These are phyloP conservation scores for Diplodus puntazzo DNA, from an alignment of 2,797 vertebrate species.

Conservation along the genomic window DNA sequence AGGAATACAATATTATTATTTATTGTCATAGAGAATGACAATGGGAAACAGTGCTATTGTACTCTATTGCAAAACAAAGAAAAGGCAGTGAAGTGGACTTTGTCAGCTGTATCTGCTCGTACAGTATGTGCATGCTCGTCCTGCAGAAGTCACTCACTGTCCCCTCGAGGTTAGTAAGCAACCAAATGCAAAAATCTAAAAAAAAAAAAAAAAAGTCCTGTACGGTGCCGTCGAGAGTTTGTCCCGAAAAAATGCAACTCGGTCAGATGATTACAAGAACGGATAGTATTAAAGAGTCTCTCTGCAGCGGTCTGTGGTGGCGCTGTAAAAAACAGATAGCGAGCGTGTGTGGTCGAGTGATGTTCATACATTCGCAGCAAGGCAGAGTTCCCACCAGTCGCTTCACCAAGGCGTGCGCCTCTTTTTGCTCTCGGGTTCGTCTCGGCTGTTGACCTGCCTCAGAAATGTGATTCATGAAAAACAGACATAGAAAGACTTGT, in stretches of 20 bases:
- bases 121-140: slow-evolving; percentile 79
- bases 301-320: slow-evolving; percentile 70
- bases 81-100: slow-evolving; percentile 84
- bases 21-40: slow-evolving; percentile 90
- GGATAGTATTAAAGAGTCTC: slow-evolving; percentile 62
- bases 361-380: slow-evolving; percentile 87
- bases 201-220: slow-evolving; percentile 37
- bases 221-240: slow-evolving; percentile 45
- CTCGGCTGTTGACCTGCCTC: slow-evolving; percentile 59
- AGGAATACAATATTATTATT: slow-evolving; percentile 89
- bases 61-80: slow-evolving; percentile 82
- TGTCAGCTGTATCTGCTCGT: slow-evolving; percentile 66
- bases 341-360: slow-evolving; percentile 73
- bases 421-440: slow-evolving; percentile 36
- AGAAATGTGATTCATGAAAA: slow-evolving; percentile 49
- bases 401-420: slow-evolving; percentile 40
- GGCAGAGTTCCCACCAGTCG: slow-evolving; percentile 67
- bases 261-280: slow-evolving; percentile 64
- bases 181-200: slow-evolving; percentile 63
- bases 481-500: slow-evolving; percentile 17
- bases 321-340: slow-evolving; percentile 63
- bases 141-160: slow-evolving; percentile 51
- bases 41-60: slow-evolving; percentile 88
- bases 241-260: slow-evolving; percentile 28
- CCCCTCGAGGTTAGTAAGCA: slow-evolving; percentile 56